Percentiles rank a stretch among this genome's conserved stretches.
phyloP scores from a whole-genome alignment of 2,888 invertebrate genomes.

The Dynastes tityus region DNA sequence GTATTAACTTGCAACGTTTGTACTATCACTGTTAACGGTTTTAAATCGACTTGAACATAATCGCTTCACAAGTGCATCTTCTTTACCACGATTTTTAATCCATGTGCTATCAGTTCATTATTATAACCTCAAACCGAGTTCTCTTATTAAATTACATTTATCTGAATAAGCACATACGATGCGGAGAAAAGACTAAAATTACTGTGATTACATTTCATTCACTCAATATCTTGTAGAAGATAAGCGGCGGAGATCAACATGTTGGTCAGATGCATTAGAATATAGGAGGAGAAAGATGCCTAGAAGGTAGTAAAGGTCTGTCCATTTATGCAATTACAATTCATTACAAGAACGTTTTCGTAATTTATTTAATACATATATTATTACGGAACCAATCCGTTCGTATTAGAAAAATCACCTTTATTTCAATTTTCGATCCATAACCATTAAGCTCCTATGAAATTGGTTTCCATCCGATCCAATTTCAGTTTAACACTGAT shows the following conservation, averaged over 20 bases:
- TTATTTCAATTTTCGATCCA: constrained; percentile 26
- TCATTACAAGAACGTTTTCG: constrained; percentile 17
- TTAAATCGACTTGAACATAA: no score
- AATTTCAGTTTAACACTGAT: constrained; percentile 26
- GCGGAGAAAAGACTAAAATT: background rate
- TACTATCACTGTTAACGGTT: no score
- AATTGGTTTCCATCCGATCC: constrained; percentile 31
- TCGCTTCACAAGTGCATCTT: no score
- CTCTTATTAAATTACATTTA: constrained; percentile 24
- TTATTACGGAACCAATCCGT: background rate
- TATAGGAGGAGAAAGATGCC: background rate
- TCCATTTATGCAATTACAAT: constrained; percentile 31
- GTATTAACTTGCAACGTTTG: no score
- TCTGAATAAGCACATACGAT: background rate
- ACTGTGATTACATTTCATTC: constrained; percentile 29
- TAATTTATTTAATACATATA: constrained; percentile 18
- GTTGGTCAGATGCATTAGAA: background rate
- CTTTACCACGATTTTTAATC: no score
- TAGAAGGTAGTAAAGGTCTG: background rate
- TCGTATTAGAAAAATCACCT: background rate
- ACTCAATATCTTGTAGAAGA: background rate
- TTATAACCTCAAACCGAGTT: background rate
- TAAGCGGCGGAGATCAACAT: background rate
- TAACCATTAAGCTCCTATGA: constrained; percentile 8
- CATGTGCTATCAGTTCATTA: background rate